Conservation (phyloP, 2,797 vertebrate species). For the Sibirionetta formosa region DNA sequence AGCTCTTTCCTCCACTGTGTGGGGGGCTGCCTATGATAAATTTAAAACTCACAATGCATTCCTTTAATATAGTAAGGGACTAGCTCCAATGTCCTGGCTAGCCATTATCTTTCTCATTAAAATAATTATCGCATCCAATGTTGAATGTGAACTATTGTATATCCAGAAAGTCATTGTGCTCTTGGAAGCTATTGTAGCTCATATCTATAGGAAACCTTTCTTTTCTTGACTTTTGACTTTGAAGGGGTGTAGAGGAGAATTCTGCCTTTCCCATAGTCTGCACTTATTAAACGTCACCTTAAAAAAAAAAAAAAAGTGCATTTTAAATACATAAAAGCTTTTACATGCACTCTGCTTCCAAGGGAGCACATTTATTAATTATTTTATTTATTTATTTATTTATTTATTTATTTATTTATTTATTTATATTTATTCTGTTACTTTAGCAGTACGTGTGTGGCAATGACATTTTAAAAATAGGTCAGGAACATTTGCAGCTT, state of each 20-base stretch:
- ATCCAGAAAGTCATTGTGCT: constrained; percentile 65
- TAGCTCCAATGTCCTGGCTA: constrained; percentile 29
- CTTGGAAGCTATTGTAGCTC: constrained; percentile 62
- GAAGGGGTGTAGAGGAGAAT: constrained; percentile 57
- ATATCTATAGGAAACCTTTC: constrained; percentile 62
- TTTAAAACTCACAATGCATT: constrained; percentile 47
- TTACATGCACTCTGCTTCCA: constrained; percentile 63
- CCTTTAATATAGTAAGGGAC: constrained; percentile 48
- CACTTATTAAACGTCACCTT: constrained; percentile 56
- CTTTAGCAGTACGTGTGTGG: constrained; percentile 26
- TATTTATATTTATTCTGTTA: constrained; percentile 43
- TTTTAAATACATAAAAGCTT: constrained; percentile 66
- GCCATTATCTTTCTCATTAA: constrained; percentile 71
- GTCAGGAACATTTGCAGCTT: constrained; percentile 47
- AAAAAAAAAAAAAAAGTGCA: constrained; percentile 20
- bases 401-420: background rate
- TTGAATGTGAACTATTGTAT: constrained; percentile 64
- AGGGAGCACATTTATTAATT: constrained; percentile 42
- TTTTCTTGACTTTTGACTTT: constrained; percentile 34
- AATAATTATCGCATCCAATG: constrained; percentile 55
- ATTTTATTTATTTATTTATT: constrained; percentile 27
- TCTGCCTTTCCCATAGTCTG: constrained; percentile 46
- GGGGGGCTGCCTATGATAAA: constrained; percentile 1
- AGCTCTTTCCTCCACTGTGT: constrained; percentile 18
- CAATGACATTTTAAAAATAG: constrained; percentile 36